Evolutionary conservation across 2,797 vertebrate genomes (phyloP).

Genomic region (Ptychadena robeensis): DNA sequence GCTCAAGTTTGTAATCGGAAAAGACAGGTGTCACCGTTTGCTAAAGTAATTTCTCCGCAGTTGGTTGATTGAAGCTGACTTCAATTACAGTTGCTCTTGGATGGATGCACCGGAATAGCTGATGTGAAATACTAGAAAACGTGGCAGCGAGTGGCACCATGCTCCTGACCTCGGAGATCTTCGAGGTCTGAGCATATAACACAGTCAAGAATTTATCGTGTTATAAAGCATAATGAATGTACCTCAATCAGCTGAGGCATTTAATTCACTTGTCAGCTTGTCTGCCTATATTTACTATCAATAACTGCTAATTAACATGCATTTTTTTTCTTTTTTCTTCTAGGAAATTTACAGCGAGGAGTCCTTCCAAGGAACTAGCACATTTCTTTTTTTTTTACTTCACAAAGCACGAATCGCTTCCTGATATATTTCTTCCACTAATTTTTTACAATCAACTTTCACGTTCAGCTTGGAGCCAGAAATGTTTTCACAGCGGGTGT

Average conservation of each 20-base stretch:
- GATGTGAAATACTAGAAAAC: constrained; percentile 58
- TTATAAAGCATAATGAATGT: constrained; percentile 52
- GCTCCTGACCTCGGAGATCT: constrained; percentile 1
- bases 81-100: constrained; percentile 60
- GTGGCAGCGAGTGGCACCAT: constrained; percentile 43
- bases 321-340: constrained; percentile 66
- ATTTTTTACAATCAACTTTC: constrained; percentile 68
- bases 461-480: constrained; percentile 67
- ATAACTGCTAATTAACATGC: constrained; percentile 66
- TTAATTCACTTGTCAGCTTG: constrained; percentile 35
- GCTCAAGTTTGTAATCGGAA: constrained; percentile 62
- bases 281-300: constrained; percentile 38
- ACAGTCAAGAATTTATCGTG: constrained; percentile 47
- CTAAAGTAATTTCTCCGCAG: constrained; percentile 55
- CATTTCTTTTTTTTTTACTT: constrained; percentile 56
- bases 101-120: constrained; percentile 57
- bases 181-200: constrained; percentile 65
- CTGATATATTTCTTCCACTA: constrained; percentile 64
- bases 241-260: constrained; percentile 35
- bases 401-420: constrained; percentile 59
- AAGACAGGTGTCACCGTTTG: constrained; percentile 60
- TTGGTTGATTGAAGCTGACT: constrained; percentile 62
- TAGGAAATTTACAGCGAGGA: constrained; percentile 63
- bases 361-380: constrained; percentile 50
- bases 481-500: constrained; percentile 67